Evolutionary conservation across 2,113 vertebrate genomes (phyloP).

Genomic region (Stomatorhinus ivindoensis): DNA sequence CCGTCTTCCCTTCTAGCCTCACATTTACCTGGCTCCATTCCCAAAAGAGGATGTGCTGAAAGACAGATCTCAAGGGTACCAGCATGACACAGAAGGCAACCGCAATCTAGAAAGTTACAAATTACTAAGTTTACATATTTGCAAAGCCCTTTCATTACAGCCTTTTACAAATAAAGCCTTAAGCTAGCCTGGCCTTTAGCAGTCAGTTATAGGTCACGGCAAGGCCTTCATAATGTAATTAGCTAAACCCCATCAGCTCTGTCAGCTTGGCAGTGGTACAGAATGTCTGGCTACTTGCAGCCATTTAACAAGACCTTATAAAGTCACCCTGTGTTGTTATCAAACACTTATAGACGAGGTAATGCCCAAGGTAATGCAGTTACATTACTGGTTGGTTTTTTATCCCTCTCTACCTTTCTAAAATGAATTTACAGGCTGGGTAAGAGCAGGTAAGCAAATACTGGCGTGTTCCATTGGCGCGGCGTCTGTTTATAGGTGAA

Average conservation of each 20-base stretch:
- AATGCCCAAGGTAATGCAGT: neutral
- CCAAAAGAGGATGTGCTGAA: slow-evolving; percentile 10
- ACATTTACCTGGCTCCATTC: neutral
- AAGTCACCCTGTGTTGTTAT: slow-evolving; percentile 14
- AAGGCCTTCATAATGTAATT: slow-evolving; percentile 58
- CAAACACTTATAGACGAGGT: slow-evolving; percentile 11
- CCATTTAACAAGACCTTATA: slow-evolving; percentile 28
- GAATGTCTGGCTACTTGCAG: slow-evolving; percentile 47
- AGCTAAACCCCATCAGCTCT: slow-evolving; percentile 63
- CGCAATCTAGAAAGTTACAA: slow-evolving; percentile 60
- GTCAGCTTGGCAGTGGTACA: slow-evolving; percentile 54
- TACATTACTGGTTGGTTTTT: slow-evolving; percentile 2
- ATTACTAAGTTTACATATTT: slow-evolving; percentile 64
- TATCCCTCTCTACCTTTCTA: neutral
- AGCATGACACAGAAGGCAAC: slow-evolving; percentile 51
- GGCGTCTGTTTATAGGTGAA: slow-evolving; percentile 55
- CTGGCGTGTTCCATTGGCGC: slow-evolving; percentile 47
- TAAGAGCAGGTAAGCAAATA: slow-evolving; percentile 38
- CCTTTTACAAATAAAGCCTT: slow-evolving; percentile 53
- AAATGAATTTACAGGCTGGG: slow-evolving; percentile 30
- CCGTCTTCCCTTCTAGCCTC: neutral
- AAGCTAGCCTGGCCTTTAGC: slow-evolving; percentile 57
- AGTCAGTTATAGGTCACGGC: slow-evolving; percentile 60
- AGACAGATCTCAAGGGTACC: slow-evolving; percentile 44
- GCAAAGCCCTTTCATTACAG: slow-evolving; percentile 55